phyloP scores from a whole-genome alignment of 2,797 vertebrate species.

The Natrix natrix region DNA sequence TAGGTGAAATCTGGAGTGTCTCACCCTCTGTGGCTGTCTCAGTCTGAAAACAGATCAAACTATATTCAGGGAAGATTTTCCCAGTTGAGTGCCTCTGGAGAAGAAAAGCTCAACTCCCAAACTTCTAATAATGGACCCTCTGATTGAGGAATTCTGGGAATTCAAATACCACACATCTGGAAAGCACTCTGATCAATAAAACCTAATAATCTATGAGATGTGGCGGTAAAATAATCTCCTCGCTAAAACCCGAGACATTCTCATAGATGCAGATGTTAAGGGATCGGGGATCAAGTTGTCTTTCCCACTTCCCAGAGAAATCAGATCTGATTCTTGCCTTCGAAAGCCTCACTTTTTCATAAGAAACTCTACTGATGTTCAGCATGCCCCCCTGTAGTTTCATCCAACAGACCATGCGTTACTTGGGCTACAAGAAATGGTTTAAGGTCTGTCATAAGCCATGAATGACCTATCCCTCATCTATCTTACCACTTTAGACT shows the following conservation, averaged over 20 bases:
- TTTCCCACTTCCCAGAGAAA: background rate
- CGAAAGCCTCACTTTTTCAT: background rate
- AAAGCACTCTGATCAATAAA: background rate
- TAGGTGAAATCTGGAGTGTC: background rate
- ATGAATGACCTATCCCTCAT: background rate
- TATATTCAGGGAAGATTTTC: background rate
- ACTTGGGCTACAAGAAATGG: background rate
- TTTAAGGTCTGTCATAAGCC: background rate
- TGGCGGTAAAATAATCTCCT: background rate
- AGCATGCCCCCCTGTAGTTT: background rate
- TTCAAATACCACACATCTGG: background rate
- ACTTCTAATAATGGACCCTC: background rate
- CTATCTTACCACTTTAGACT: constrained; percentile 55
- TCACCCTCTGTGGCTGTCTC: background rate
- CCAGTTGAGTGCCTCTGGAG: background rate
- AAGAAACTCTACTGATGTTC: background rate
- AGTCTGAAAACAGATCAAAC: background rate
- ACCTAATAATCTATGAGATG: background rate
- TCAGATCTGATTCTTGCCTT: background rate
- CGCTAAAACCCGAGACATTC: background rate
- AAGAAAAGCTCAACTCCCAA: background rate
- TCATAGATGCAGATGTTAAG: background rate
- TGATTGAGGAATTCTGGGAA: background rate
- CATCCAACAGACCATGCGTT: background rate
- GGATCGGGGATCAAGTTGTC: background rate